These are phyloP conservation scores for Ophioninae sp. DNA, from an alignment of 2,888 invertebrate species.

Conservation along the genomic window DNA sequence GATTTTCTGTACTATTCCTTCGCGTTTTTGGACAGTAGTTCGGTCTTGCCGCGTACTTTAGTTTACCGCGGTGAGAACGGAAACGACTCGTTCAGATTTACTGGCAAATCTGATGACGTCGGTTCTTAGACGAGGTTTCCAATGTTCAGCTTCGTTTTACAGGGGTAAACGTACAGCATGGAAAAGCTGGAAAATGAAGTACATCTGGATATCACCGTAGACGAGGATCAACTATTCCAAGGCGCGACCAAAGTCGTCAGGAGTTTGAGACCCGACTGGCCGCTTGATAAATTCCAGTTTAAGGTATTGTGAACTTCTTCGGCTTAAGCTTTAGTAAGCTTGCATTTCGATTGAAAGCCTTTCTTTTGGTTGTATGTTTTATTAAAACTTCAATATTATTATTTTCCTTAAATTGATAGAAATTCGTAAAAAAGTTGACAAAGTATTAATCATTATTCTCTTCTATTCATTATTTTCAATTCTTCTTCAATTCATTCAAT, in stretches of 20 bases:
- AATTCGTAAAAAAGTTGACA: too few species aligned
- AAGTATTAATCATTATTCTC: too few species aligned
- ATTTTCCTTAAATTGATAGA: too few species aligned
- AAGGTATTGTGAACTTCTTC: conserved; percentile 84
- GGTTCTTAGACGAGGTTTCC: too few species aligned
- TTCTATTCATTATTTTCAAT: too few species aligned
- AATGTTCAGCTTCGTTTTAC: neutral
- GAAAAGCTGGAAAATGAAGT: conserved; percentile 68
- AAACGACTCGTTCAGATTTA: too few species aligned
- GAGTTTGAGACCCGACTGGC: conserved; percentile 88
- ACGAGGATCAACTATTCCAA: conserved; percentile 85
- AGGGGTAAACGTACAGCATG: conserved; percentile 61
- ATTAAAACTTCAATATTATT: too few species aligned
- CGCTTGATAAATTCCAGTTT: conserved; percentile 84
- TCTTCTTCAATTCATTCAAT: too few species aligned
- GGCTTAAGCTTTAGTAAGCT: neutral
- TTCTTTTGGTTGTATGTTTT: too few species aligned
- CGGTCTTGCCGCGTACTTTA: too few species aligned
- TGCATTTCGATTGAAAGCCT: neutral
- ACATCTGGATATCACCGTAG: conserved; percentile 84
- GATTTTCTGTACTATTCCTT: neutral
- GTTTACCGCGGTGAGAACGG: too few species aligned
- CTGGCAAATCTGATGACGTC: too few species aligned
- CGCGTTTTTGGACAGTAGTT: neutral
- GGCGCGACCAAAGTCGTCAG: conserved; percentile 87